phyloP scores from a whole-genome alignment of 2,113 vertebrate genomes.

The Callopanchax toddi region DNA sequence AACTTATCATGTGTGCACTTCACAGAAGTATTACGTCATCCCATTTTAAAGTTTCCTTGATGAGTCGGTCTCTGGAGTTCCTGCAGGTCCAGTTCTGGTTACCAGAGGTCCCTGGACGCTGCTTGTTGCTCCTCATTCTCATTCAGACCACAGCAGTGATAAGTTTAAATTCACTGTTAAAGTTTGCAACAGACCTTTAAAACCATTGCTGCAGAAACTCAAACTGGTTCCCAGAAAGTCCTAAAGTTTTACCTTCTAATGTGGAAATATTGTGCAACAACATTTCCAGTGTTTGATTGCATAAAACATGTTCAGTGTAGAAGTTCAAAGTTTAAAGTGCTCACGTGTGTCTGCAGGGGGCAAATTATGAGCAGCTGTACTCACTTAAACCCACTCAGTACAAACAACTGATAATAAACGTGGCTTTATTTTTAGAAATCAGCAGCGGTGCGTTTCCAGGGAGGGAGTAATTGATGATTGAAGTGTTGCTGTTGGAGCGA shows the following conservation, averaged over 20 bases:
- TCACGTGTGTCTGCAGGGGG: neutral
- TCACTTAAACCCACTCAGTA: neutral
- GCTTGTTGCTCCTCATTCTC: no score
- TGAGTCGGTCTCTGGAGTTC: no score
- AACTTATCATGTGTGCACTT: no score
- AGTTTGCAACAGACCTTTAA: no score
- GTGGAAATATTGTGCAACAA: neutral
- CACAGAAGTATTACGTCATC: no score
- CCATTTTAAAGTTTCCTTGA: no score
- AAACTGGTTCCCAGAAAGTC: neutral
- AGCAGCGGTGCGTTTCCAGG: conserved; percentile 32
- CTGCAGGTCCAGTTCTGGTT: no score
- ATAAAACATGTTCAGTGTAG: neutral
- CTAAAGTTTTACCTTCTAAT: neutral
- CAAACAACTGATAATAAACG: neutral
- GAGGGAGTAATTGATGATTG: conserved; percentile 62
- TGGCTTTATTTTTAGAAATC: conserved; percentile 27
- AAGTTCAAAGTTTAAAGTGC: conserved; percentile 5
- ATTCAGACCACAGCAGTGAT: no score
- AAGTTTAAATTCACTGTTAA: no score
- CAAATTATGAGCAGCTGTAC: neutral
- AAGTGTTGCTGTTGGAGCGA: conserved; percentile 33
- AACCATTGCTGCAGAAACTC: neutral
- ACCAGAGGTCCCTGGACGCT: no score
- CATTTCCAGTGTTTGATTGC: neutral